Evolutionary conservation across 1,140 invertebrate genomes (phyloP).

Genomic region (Procambarus clarkii): DNA sequence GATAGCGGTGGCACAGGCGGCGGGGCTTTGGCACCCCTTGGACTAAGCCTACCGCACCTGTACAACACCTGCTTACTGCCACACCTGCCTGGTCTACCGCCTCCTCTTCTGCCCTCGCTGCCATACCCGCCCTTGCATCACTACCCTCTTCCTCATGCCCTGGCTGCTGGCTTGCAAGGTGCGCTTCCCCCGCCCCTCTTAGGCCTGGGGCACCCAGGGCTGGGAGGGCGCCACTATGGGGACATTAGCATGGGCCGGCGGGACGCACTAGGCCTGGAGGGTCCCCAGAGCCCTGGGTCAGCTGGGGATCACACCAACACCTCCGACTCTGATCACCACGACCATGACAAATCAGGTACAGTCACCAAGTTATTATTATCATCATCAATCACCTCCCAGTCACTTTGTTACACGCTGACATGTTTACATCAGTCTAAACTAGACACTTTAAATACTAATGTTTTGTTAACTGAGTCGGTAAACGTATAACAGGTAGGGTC

Average conservation of each 20-base stretch:
- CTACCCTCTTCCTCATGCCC: conserved; percentile 54
- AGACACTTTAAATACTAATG: no score
- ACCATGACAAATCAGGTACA: conserved; percentile 64
- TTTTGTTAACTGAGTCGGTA: no score
- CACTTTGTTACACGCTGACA: no score
- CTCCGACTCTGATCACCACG: conserved; percentile 62
- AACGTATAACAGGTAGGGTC: no score
- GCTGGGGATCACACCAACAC: conserved; percentile 66
- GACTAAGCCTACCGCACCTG: conserved; percentile 54
- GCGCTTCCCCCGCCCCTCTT: conserved; percentile 54
- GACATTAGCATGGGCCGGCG: conserved; percentile 46
- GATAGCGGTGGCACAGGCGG: conserved; percentile 42
- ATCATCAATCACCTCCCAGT: no score
- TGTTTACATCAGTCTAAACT: no score
- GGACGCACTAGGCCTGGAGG: conserved; percentile 27
- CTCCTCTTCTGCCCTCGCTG: conserved; percentile 57
- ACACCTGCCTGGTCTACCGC: conserved; percentile 55
- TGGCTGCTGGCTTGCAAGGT: conserved; percentile 41
- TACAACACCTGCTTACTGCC: conserved; percentile 62
- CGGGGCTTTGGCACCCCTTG: conserved; percentile 42
- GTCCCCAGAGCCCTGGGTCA: conserved; percentile 59
- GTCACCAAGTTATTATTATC: background rate
- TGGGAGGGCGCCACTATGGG: conserved; percentile 47
- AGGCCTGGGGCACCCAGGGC: conserved; percentile 36
- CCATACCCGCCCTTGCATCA: conserved; percentile 60